Evolutionary conservation across 2,113 vertebrate species (phyloP).

Genomic region (Actenoides lindsayi): DNA sequence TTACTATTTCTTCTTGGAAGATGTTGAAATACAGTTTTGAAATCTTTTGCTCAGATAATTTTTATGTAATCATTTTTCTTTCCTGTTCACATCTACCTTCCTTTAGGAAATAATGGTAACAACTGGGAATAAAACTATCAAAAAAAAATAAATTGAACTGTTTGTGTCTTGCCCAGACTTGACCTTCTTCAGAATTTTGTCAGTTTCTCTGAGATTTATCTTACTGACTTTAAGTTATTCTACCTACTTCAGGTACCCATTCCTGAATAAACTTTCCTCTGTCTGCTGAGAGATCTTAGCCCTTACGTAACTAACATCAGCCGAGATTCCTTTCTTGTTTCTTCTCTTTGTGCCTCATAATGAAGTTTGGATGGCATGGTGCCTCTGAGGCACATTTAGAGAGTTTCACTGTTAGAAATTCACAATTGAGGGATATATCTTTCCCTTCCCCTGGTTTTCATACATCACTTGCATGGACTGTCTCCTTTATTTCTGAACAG

Average conservation of each 20-base stretch:
- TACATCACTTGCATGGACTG: neutral
- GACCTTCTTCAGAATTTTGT: neutral
- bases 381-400: neutral
- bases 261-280: neutral
- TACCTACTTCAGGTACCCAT: neutral
- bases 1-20: neutral
- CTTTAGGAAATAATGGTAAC: neutral
- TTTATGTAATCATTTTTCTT: neutral
- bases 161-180: neutral
- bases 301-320: neutral
- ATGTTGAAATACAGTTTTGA: neutral
- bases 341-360: neutral
- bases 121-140: neutral
- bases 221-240: neutral
- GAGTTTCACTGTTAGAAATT: neutral
- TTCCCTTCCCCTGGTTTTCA: neutral
- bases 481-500: neutral
- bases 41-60: neutral
- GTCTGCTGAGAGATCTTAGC: neutral
- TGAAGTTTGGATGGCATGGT: neutral
- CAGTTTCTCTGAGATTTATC: neutral
- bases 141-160: neutral
- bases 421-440: neutral
- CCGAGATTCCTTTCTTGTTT: neutral
- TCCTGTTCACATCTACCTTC: neutral